Conservation (phyloP, 2,888 invertebrate genomes). For the Herminia tarsipennalis region DNA sequence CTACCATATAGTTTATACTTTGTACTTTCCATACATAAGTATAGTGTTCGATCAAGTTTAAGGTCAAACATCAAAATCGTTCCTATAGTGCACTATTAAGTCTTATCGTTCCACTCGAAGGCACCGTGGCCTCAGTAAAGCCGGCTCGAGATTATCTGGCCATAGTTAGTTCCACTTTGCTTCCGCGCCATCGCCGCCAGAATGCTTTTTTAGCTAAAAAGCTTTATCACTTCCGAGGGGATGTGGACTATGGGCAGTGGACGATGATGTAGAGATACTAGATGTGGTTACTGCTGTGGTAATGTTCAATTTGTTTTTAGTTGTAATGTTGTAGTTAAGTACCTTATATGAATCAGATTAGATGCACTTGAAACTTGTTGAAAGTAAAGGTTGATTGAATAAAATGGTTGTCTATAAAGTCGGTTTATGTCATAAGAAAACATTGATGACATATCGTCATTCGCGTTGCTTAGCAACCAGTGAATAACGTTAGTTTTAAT, state of each 20-base stretch:
- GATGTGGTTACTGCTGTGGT: constrained; percentile 49
- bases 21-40: not conserved
- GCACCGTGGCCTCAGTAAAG: constrained; percentile 53
- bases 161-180: constrained; percentile 71
- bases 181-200: constrained; percentile 78
- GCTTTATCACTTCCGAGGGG: constrained; percentile 85
- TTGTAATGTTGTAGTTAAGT: too few species aligned
- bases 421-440: too few species aligned
- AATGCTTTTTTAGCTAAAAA: constrained; percentile 84
- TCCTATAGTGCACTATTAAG: constrained; percentile 44
- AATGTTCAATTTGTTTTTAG: too few species aligned
- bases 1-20: not conserved
- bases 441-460: too few species aligned
- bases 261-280: constrained; percentile 43
- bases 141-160: constrained; percentile 64
- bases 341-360: too few species aligned
- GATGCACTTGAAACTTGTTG: too few species aligned
- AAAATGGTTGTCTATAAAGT: too few species aligned
- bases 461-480: too few species aligned
- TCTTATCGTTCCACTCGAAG: constrained; percentile 63
- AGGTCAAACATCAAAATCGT: constrained; percentile 9
- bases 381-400: too few species aligned
- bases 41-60: not conserved
- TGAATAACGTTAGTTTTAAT: too few species aligned
- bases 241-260: constrained; percentile 61